Evolutionary conservation across 2,113 vertebrate species (phyloP).

Genomic region (Hypocryptadius cinnamomeus): DNA sequence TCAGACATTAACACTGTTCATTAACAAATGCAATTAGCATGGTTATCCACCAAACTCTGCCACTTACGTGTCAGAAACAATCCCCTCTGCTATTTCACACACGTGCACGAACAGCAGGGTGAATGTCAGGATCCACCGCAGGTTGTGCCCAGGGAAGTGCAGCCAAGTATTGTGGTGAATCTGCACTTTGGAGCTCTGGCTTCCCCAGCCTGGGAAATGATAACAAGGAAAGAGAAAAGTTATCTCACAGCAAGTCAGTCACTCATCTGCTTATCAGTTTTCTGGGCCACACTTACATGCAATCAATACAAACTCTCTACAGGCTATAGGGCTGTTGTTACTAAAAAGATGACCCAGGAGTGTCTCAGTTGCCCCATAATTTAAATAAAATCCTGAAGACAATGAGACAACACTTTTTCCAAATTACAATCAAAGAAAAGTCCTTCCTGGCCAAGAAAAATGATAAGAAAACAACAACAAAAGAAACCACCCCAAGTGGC

Average conservation of each 20-base stretch:
- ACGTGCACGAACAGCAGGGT: constrained; percentile 91
- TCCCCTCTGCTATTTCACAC: constrained; percentile 95
- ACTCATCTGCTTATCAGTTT: background rate
- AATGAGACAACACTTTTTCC: background rate
- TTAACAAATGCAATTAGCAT: background rate
- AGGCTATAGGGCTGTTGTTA: background rate
- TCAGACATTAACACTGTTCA: background rate
- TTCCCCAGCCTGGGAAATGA: constrained; percentile 86
- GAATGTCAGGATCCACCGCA: constrained; percentile 96
- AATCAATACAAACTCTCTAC: background rate
- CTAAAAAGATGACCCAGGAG: background rate
- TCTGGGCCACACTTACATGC: background rate
- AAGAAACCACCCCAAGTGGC: background rate
- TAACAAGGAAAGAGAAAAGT: background rate
- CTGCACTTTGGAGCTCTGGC: constrained; percentile 97
- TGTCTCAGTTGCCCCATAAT: background rate
- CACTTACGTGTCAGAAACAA: constrained; percentile 88
- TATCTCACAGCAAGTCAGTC: background rate
- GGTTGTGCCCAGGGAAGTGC: constrained; percentile 95
- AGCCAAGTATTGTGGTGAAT: constrained; percentile 99
- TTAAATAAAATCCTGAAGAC: background rate
- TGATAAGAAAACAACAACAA: background rate
- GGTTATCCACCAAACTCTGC: background rate
- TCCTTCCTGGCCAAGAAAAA: background rate
- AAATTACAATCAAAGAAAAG: background rate